Percentiles rank a stretch among this genome's conserved stretches.
phyloP scores from a whole-genome alignment of 2,888 invertebrate genomes.

The Choreutis nemorana region DNA sequence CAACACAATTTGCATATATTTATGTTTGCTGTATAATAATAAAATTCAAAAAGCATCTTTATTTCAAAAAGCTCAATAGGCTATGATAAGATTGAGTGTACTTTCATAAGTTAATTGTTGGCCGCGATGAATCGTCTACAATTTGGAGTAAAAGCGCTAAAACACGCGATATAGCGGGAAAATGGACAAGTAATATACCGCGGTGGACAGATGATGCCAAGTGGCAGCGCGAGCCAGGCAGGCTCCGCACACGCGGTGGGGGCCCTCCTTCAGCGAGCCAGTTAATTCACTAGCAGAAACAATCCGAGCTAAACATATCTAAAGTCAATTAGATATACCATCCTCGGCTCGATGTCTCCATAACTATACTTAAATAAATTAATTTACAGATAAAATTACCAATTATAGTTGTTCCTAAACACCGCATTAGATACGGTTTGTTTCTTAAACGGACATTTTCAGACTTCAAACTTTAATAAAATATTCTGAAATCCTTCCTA shows the following conservation, averaged over 20 bases:
- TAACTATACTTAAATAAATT: slow-evolving; percentile 55
- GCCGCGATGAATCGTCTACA: too few species aligned
- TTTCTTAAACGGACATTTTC: slow-evolving; percentile 43
- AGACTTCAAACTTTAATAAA: slow-evolving; percentile 51
- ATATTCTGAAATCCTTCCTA: slow-evolving; percentile 51
- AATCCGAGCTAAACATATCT: slow-evolving; percentile 30
- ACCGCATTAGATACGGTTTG: slow-evolving; percentile 49
- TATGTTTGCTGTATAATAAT: too few species aligned
- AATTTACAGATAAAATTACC: slow-evolving; percentile 48
- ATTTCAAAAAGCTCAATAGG: too few species aligned
- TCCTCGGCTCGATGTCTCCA: slow-evolving; percentile 37
- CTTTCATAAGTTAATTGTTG: too few species aligned
- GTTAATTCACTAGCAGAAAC: slow-evolving; percentile 21
- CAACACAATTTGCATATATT: too few species aligned
- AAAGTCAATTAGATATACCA: slow-evolving; percentile 31
- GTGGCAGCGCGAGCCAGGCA: too few species aligned
- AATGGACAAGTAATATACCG: slow-evolving; percentile 14
- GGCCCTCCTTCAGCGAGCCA: too few species aligned
- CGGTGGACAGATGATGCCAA: too few species aligned
- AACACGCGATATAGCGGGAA: slow-evolving; percentile 22
- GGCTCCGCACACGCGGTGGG: too few species aligned
- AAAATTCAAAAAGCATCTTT: too few species aligned
- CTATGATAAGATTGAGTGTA: too few species aligned
- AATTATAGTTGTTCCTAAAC: slow-evolving; percentile 44
- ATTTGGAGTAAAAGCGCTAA: slow-evolving; percentile 27